A percentile compares a stretch with the other conserved stretches of the same genome.
Conservation (phyloP, 2,113 vertebrate genomes). For the Corynorhinus townsendii region DNA sequence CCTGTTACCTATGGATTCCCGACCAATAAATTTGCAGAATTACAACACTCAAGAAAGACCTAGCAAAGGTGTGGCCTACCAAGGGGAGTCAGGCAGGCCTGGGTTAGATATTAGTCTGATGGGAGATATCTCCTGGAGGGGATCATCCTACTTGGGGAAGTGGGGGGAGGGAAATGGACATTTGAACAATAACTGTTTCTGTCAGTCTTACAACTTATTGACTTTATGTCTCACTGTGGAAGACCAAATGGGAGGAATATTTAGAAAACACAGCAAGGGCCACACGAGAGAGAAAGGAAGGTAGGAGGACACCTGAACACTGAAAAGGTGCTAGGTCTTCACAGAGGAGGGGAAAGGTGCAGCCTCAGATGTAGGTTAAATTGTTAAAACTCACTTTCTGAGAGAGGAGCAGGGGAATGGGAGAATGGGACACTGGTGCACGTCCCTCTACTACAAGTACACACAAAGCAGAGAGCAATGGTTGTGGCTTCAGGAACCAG, state of each 20-base stretch:
- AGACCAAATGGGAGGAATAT: background rate
- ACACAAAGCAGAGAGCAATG: background rate
- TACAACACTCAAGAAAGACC: background rate
- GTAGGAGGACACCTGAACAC: background rate
- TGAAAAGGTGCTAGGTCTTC: background rate
- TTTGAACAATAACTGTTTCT: background rate
- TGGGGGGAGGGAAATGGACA: too few relatives aligned
- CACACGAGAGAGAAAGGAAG: background rate
- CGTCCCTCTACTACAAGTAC: background rate
- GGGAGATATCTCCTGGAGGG: background rate
- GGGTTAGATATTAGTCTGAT: background rate
- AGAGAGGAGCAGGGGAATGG: background rate
- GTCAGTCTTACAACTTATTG: background rate
- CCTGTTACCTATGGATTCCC: background rate
- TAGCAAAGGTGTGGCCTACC: background rate
- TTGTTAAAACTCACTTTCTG: background rate
- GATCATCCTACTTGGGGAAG: background rate
- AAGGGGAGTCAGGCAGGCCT: background rate
- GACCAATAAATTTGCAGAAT: background rate
- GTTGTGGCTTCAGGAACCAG: background rate
- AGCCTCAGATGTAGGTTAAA: background rate
- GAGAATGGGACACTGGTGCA: accelerated
- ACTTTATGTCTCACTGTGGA: background rate
- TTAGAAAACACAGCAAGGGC: background rate
- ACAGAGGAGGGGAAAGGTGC: background rate